phyloP scores from a whole-genome alignment of 2,888 invertebrate genomes.

The Hydraecia micacea region DNA sequence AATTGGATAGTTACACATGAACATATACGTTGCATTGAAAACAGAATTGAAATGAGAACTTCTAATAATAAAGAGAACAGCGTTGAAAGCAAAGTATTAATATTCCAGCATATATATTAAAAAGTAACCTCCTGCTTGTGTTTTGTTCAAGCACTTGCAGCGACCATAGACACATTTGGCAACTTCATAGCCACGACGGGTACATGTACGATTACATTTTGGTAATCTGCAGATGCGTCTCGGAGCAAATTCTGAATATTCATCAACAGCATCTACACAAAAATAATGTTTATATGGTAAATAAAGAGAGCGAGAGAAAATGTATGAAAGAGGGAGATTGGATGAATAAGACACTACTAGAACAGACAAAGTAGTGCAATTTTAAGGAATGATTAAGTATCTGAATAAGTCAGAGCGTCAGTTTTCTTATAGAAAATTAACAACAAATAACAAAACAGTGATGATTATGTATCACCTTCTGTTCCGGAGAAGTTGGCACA shows the following conservation, averaged over 20 bases:
- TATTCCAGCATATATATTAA: neutral
- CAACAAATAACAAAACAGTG: neutral
- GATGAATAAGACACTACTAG: neutral
- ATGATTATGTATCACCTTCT: slow-evolving; percentile 31
- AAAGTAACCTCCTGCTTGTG: neutral
- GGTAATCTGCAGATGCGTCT: neutral
- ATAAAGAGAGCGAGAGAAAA: neutral
- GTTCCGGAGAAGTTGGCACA: slow-evolving; percentile 32
- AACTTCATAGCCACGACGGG: slow-evolving; percentile 30
- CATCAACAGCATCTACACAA: neutral
- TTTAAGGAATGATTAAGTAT: no score
- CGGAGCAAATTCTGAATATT: neutral
- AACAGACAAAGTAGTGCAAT: neutral
- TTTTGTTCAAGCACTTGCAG: slow-evolving; percentile 25
- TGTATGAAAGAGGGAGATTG: neutral
- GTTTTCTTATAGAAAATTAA: no score
- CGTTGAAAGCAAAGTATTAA: neutral
- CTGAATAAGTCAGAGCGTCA: no score
- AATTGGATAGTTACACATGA: neutral
- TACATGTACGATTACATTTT: neutral
- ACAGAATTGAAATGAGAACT: neutral
- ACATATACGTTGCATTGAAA: neutral
- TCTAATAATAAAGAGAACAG: neutral
- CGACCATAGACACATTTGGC: slow-evolving; percentile 24
- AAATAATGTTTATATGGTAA: neutral